Evolutionary conservation across 2,113 vertebrate species (phyloP).

Genomic region (Aepyceros melampus): DNA sequence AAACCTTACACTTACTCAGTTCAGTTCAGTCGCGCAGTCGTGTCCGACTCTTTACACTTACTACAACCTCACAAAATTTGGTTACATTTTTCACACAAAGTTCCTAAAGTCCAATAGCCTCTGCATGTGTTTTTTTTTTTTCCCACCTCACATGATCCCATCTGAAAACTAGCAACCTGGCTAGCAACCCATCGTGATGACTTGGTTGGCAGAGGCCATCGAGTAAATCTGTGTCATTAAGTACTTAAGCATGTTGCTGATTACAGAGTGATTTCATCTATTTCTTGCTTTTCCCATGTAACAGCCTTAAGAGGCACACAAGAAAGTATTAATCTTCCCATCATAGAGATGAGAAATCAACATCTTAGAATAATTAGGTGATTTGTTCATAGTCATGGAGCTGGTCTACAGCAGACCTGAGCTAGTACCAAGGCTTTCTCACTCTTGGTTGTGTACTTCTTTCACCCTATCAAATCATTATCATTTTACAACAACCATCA

Average conservation of each 20-base stretch:
- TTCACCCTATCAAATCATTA: not conserved
- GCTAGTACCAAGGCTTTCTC: not conserved
- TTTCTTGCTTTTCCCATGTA: not conserved
- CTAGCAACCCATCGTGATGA: not conserved
- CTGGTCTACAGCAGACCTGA: not conserved
- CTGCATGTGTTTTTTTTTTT: not conserved
- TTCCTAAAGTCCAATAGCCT: not conserved
- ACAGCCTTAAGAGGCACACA: not conserved
- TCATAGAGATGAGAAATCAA: slow-evolving; percentile 14
- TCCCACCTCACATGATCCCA: not conserved
- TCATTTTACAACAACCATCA: not conserved
- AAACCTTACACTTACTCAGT: not conserved
- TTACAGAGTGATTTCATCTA: not conserved
- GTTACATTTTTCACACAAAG: not conserved
- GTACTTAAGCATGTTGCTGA: not conserved
- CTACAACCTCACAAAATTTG: not conserved
- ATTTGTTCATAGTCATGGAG: not conserved
- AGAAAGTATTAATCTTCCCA: slow-evolving; percentile 13
- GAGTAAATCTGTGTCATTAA: not conserved
- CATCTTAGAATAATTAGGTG: slow-evolving; percentile 7
- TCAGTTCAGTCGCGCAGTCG: no score
- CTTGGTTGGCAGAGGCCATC: not conserved
- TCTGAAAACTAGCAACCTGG: not conserved
- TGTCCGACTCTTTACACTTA: no score
- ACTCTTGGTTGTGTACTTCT: not conserved